Base-by-base conservation (phyloP, 2,888 invertebrate genomes). In the Coenonympha arcania region DNA sequence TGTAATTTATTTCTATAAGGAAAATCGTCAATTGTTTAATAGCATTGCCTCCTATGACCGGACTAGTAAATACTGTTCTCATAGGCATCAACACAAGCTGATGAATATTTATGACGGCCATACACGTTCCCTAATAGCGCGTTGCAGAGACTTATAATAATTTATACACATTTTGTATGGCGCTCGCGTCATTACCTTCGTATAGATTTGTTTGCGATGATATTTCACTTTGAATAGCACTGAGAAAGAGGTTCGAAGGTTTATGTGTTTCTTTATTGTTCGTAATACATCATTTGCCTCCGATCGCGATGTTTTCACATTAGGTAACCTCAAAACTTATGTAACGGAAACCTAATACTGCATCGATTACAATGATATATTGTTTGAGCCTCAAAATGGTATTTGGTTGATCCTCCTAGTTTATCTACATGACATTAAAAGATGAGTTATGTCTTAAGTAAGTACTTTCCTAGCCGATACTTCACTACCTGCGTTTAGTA, bases 161-260 rank as follows among this genome's bases (percentile, higher is more conserved):
- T 69, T 71, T 69, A 73, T 68, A 66, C 61, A 61, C 64, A 63
- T 66, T 55, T 69, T 65, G 65, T 65, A 66, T 68, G 64, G 66
- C 66, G 54, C 63, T 63, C 79, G 79, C 76, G 62, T 79, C 80
- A 80, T 79, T 80, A 76, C 78, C 71, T 76, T 73, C 56, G 65
- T 73, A 76, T 75, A 69, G 69, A 71, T 61, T 59, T 63, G 60
- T 60, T 64, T 61, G 56, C 54, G 52, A 55, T 51, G 52, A 61
- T 60, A 60, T 57, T 58, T 58, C 58, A 59, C 47, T 56, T 50
- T 55, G 56, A 61, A 60, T 59, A 55, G 59, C 44, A 36, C 47
- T 22, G 33, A 52, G 43, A 55, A 55, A 46, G 54, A 54, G 54
- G 48, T 52, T 49, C 46, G 33, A 43, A 37, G 49, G 50, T 52